phyloP scores from a whole-genome alignment of 2,797 vertebrate species.

The Sciurus carolinensis region DNA sequence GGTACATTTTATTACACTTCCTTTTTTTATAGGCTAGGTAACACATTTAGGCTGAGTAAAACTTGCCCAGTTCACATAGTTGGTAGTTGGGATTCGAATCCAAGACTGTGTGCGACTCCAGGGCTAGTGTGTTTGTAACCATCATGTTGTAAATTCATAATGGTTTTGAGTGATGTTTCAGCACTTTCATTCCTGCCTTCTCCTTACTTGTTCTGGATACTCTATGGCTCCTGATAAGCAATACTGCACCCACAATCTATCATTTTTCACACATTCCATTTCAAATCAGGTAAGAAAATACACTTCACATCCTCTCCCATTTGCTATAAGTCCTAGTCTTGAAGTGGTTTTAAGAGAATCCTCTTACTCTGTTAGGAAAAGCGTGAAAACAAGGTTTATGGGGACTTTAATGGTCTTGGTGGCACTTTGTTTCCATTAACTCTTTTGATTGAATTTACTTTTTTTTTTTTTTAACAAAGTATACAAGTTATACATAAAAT shows the following conservation, averaged over 20 bases:
- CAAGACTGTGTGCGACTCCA: background rate
- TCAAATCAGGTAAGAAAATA: background rate
- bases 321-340: background rate
- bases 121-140: background rate
- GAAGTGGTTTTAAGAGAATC: background rate
- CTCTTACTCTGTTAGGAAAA: background rate
- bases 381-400: conserved; percentile 7
- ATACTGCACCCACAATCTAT: background rate
- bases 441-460: conserved; percentile 36
- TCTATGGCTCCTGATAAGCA: background rate
- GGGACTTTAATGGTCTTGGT: background rate
- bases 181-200: background rate
- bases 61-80: background rate
- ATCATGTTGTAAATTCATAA: background rate
- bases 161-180: background rate
- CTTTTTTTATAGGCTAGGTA: conserved; percentile 19
- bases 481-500: background rate
- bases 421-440: background rate
- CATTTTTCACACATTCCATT: background rate
- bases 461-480: conserved; percentile 11
- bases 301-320: background rate
- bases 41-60: conserved; percentile 19
- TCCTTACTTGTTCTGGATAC: background rate
- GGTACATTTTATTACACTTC: conserved; percentile 46
- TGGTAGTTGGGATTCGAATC: conserved; percentile 12